Evolutionary conservation across 1,140 invertebrate genomes (phyloP).

Genomic region (Rhyzopertha dominica): DNA sequence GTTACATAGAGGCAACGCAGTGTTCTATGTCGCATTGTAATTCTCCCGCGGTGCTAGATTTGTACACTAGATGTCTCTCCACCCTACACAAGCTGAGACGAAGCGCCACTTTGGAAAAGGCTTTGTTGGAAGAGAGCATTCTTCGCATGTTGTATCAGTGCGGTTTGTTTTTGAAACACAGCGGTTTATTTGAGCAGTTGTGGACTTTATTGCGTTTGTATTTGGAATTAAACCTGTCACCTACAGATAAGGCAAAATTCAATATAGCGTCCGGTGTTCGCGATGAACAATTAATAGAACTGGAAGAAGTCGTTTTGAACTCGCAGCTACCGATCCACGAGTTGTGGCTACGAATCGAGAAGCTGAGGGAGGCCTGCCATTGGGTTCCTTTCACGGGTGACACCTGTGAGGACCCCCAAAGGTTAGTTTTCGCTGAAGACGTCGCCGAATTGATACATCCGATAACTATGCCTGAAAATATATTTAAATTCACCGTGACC

Average conservation of each 20-base stretch:
- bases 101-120: constrained; percentile 32
- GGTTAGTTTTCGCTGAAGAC: constrained; percentile 58
- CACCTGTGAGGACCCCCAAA: constrained; percentile 47
- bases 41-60: constrained; percentile 50
- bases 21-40: constrained; percentile 58
- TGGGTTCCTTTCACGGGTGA: constrained; percentile 51
- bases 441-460: constrained; percentile 60
- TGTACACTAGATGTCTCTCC: constrained; percentile 54
- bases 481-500: constrained; percentile 51
- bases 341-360: constrained; percentile 62
- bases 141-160: constrained; percentile 54
- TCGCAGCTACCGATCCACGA: constrained; percentile 60
- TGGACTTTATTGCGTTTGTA: constrained; percentile 58
- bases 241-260: constrained; percentile 39
- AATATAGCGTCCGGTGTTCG: constrained; percentile 46
- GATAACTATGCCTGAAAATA: constrained; percentile 50
- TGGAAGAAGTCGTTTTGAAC: constrained; percentile 58
- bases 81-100: constrained; percentile 48
- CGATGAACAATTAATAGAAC: constrained; percentile 53
- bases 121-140: constrained; percentile 45
- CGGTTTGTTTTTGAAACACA: constrained; percentile 60
- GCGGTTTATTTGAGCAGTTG: constrained; percentile 59
- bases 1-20: constrained; percentile 53
- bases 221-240: constrained; percentile 54
- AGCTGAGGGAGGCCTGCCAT: constrained; percentile 56